Conservation (phyloP, 2,888 invertebrate genomes). For the Drosophila aldrichi region DNA sequence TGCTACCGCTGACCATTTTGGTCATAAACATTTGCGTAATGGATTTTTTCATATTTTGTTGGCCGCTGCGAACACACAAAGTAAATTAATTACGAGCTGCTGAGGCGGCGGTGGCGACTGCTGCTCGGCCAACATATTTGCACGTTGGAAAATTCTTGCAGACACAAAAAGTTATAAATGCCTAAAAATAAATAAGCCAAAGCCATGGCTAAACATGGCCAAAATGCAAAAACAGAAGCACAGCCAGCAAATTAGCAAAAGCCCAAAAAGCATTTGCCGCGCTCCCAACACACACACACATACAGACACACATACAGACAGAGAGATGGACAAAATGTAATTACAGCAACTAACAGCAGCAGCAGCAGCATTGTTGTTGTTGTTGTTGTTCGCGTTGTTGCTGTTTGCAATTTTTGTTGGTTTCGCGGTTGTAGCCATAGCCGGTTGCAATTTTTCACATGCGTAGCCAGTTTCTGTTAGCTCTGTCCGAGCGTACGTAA, state of each 20-base stretch:
- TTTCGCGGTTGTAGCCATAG: conserved; percentile 52
- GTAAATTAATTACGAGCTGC: conserved; percentile 78
- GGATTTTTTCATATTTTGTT: conserved; percentile 81
- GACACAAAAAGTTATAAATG: conserved; percentile 68
- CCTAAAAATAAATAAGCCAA: conserved; percentile 71
- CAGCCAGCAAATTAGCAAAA: conserved; percentile 75
- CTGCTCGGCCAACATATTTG: conserved; percentile 51
- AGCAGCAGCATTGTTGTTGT: conserved; percentile 41
- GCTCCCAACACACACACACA: conserved; percentile 40
- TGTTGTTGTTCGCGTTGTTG: conserved; percentile 42
- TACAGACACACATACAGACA: conserved; percentile 11
- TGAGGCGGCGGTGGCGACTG: conserved; percentile 39
- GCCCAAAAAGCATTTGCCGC: conserved; percentile 67
- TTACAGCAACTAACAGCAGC: conserved; percentile 65
- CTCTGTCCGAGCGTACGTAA: conserved; percentile 57
- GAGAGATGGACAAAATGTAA: conserved; percentile 63
- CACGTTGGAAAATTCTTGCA: conserved; percentile 67
- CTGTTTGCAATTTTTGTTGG: conserved; percentile 47
- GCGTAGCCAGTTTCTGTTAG: conserved; percentile 73
- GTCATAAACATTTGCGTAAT: conserved; percentile 82
- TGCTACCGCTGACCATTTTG: conserved; percentile 73
- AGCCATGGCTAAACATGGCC: conserved; percentile 61
- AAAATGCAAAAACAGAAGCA: conserved; percentile 74
- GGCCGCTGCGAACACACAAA: conserved; percentile 76
- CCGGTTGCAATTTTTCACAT: conserved; percentile 78